phyloP scores from a whole-genome alignment of 2,888 invertebrate genomes.

The Drosophila trichaetosa region DNA sequence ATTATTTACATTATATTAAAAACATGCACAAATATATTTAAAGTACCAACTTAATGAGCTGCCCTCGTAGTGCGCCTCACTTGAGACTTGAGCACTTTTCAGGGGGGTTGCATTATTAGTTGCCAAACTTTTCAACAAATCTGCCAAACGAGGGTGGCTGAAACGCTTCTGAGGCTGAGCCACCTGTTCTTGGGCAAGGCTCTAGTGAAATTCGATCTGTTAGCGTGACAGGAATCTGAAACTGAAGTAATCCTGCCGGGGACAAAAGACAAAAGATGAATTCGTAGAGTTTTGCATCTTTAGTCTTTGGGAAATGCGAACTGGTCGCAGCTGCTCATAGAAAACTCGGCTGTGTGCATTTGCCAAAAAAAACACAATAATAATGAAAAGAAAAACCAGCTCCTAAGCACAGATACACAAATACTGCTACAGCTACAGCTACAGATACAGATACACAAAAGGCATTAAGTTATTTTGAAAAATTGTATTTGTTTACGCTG shows the following conservation, averaged over 20 bases:
- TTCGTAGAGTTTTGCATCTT: constrained; percentile 50
- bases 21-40: background rate
- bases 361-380: constrained; percentile 23
- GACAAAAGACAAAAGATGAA: constrained; percentile 44
- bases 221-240: constrained; percentile 38
- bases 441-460: constrained; percentile 32
- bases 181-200: constrained; percentile 46
- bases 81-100: constrained; percentile 47
- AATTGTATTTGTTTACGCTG: constrained; percentile 63
- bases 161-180: constrained; percentile 26
- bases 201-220: constrained; percentile 55
- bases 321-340: constrained; percentile 33
- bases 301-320: constrained; percentile 25
- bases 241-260: constrained; percentile 48
- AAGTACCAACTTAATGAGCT: background rate
- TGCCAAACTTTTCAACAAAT: constrained; percentile 54
- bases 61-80: constrained; percentile 40
- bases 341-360: constrained; percentile 20
- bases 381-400: constrained; percentile 35
- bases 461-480: constrained; percentile 51
- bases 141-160: constrained; percentile 34
- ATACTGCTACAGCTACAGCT: constrained; percentile 7
- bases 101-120: constrained; percentile 63
- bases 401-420: constrained; percentile 32
- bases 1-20: background rate